Percentiles rank a stretch among this genome's conserved stretches.
phyloP scores from a whole-genome alignment of 2,797 vertebrate genomes.

The Takifugu rubripes region DNA sequence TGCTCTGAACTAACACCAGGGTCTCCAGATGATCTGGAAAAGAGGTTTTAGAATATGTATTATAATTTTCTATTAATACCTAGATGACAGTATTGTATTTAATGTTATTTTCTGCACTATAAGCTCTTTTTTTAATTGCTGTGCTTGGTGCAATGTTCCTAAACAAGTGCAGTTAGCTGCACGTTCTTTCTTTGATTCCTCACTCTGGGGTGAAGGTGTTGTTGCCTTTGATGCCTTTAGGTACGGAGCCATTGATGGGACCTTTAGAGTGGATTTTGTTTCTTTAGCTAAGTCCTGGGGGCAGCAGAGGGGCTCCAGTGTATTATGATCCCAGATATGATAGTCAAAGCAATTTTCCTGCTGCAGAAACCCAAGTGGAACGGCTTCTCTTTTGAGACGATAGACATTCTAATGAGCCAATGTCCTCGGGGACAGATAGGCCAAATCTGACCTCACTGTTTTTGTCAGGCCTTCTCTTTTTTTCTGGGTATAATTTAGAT shows the following conservation, averaged over 20 bases:
- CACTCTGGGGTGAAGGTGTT: too few relatives aligned
- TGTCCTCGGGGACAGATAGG: constrained; percentile 25
- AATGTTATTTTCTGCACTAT: too few relatives aligned
- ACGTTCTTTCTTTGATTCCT: too few relatives aligned
- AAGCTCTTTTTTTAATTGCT: too few relatives aligned
- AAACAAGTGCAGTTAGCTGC: too few relatives aligned
- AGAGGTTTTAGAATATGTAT: neutral
- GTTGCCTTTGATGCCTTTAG: neutral
- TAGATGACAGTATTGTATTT: too few relatives aligned
- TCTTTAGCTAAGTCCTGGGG: constrained; percentile 20
- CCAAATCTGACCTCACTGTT: neutral
- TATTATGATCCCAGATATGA: constrained; percentile 37
- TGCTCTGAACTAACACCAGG: constrained; percentile 32
- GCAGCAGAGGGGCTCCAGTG: constrained; percentile 6
- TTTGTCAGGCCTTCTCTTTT: neutral
- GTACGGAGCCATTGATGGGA: neutral
- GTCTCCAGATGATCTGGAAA: neutral
- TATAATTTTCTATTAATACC: too few relatives aligned
- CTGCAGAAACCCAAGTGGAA: constrained; percentile 19
- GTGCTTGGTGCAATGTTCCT: too few relatives aligned
- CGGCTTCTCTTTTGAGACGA: constrained; percentile 24
- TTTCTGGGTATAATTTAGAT: neutral
- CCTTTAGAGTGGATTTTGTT: constrained; percentile 15
- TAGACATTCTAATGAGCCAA: constrained; percentile 38
- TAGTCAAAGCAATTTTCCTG: constrained; percentile 33